Evolutionary conservation across 2,113 vertebrate species (phyloP), one percentile per base, ranked within the genome.

Genomic region (Castor canadensis): DNA sequence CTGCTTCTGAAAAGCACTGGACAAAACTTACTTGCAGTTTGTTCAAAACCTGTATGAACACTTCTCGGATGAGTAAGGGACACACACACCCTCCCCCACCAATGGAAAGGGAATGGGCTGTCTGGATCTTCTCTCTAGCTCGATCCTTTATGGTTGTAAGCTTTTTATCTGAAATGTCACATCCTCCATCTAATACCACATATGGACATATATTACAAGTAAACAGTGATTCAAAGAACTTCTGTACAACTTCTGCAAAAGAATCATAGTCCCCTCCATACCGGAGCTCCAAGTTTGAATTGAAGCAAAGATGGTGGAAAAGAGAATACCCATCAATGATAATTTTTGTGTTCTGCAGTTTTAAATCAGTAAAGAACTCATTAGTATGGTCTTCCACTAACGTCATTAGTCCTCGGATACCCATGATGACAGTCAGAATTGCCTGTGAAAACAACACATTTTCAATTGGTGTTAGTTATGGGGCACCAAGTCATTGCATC

Each of bases 251-350:
- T 1, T 87, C 94, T 13, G 98, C 90, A 80, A 99, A 99, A 1
- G 92, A 96, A 81, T 99, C 99, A 88, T 99, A 99, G 96, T 99
- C 99, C 28, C 99, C 99, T 60, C 99, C 99, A 9, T 98, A 98
- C 17, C 97, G 98, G 80, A 98, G 98, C 87, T 99, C 99, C 93
- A 98, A 96, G 77, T 98, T 94, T 32, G 98, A 98, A 83, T 73
- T 98, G 96, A 99, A 99, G 97, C 98, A 99, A 28, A 99, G 98
- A 15, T 95, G 96, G 94, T 98, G 99, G 97, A 98, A 99, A 86
- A 99, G 98, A 91, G 99, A 99, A 98, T 99, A 99, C 62, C 99
- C 99, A 40, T 99, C 99, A 40, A 99, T 98, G 32, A 99, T 97
- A 82, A 99, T 95, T 58, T 98, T 98, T 67, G 98, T 99, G 97